A percentile compares a stretch with the other conserved stretches of the same genome.
Conservation (phyloP, 2,888 invertebrate species). For the Nomada hirtipes region DNA sequence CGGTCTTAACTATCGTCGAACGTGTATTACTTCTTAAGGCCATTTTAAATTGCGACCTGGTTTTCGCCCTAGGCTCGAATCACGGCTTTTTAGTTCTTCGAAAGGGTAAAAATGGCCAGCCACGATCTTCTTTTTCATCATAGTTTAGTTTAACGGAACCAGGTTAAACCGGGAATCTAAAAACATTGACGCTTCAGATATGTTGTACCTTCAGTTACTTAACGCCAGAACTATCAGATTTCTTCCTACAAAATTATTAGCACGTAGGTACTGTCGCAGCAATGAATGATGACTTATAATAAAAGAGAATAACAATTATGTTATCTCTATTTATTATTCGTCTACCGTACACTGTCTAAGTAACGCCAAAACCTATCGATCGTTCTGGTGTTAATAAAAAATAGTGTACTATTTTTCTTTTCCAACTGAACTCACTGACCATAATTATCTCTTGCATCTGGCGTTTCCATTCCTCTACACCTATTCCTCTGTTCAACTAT, state of each 20-base stretch:
- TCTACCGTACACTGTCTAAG: no score
- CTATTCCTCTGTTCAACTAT: constrained; percentile 3
- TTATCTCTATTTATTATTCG: no score
- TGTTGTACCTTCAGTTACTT: background rate
- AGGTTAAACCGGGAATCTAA: background rate
- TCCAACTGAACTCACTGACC: background rate
- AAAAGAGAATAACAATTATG: no score
- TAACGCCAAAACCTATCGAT: no score
- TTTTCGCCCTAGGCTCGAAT: constrained; percentile 16
- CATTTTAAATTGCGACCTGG: constrained; percentile 54
- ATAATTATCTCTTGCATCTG: constrained; percentile 23
- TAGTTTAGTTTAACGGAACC: constrained; percentile 20
- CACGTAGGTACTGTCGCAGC: no score
- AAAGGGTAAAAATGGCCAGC: constrained; percentile 37
- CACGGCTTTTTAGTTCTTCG: constrained; percentile 22
- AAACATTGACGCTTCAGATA: background rate
- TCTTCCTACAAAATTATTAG: no score
- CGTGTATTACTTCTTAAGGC: constrained; percentile 53
- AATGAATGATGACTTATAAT: no score
- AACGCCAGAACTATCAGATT: no score
- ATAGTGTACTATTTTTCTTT: no score
- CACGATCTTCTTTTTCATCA: constrained; percentile 25
- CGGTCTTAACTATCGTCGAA: constrained; percentile 51
- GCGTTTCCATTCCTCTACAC: background rate
- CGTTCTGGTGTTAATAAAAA: no score